Base-by-base conservation (phyloP, 2,797 vertebrate genomes). In the Chelon auratus region DNA sequence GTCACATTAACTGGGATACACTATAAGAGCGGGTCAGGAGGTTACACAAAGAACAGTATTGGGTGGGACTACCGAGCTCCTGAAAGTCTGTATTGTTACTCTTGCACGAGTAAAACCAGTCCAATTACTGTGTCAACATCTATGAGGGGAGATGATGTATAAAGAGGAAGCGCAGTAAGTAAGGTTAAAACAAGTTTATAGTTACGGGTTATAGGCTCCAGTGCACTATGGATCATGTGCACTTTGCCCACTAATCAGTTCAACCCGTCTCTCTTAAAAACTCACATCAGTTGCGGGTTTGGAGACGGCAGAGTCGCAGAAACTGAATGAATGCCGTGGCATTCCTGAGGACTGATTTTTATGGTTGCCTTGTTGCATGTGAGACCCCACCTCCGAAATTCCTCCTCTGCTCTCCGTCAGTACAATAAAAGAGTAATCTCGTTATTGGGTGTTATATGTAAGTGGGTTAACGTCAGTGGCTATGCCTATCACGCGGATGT, bases 101-200 rank as follows among this genome's bases (percentile, higher is more conserved):
- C 26, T 81, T 72, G 77, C 33, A 58, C 48, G 58, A 81, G 89
- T 87, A 88, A 62, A 84, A 65, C 48, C 83, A 86, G 88, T 90
- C 56, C 26, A 71, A 86, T 91, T 87, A 92, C 67, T 52, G 59
- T 22, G 52, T 43, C 33, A 55, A 56, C 30, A 22, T 79, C 64
- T 45, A 60, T 40, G 24, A 1, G 1, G 40, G 59, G 42, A 64
- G 63, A 75, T 76, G 43, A 72, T 69, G 55, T 69, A 76, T 57
- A 50, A 51, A 47, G 68, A 80, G 70, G 53, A 82, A 53, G 55
- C 42, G 9, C 20, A 64, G 36, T 67, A 40, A 72, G 63, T 85
- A 73, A 72, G 65, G 53, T 74, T 87, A 63, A 77, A 87, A 89
- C 78, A 80, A 75, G 89, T 72, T 89, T 89, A 82, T 9, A 4